Conservation (phyloP, 2,888 invertebrate genomes). For the Electrophaes corylata region DNA sequence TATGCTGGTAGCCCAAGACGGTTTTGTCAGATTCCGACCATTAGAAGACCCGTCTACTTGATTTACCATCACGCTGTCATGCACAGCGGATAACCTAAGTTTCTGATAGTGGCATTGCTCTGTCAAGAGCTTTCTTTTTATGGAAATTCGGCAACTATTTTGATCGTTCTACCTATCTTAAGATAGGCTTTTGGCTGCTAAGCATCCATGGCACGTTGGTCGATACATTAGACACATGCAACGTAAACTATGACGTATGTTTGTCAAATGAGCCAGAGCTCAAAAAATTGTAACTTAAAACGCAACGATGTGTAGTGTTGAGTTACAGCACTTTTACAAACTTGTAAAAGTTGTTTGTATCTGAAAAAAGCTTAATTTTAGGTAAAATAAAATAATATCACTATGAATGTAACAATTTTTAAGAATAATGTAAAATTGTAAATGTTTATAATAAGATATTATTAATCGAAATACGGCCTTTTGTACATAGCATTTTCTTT, state of each 20-base stretch:
- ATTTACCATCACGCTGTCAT: slow-evolving; percentile 73
- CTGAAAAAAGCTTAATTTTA: slow-evolving; percentile 29
- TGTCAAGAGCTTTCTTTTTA: slow-evolving; percentile 17
- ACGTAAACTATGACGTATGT: slow-evolving; percentile 1
- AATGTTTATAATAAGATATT: slow-evolving; percentile 62
- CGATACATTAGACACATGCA: slow-evolving; percentile 1
- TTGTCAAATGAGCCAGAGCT: slow-evolving; percentile 5
- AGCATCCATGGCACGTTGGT: slow-evolving; percentile 19
- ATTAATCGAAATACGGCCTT: slow-evolving; percentile 64
- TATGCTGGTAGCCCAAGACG: slow-evolving; percentile 96
- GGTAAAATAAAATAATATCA: slow-evolving; percentile 41
- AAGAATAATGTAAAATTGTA: slow-evolving; percentile 67
- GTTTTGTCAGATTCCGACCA: slow-evolving; percentile 93
- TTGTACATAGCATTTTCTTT: slow-evolving; percentile 74
- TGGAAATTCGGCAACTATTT: slow-evolving; percentile 17
- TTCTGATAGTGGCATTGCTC: slow-evolving; percentile 58
- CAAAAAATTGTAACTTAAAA: slow-evolving; percentile 11
- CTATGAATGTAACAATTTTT: slow-evolving; percentile 40
- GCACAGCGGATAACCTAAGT: slow-evolving; percentile 68
- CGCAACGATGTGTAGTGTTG: not conserved
- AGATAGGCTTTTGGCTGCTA: slow-evolving; percentile 30
- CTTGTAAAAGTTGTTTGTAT: slow-evolving; percentile 30
- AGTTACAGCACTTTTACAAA: slow-evolving; percentile 30
- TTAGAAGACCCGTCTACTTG: slow-evolving; percentile 84
- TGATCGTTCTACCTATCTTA: slow-evolving; percentile 24